These are phyloP conservation scores for Podargus strigoides DNA, from an alignment of 2,797 vertebrate genomes.

Conservation along the genomic window DNA sequence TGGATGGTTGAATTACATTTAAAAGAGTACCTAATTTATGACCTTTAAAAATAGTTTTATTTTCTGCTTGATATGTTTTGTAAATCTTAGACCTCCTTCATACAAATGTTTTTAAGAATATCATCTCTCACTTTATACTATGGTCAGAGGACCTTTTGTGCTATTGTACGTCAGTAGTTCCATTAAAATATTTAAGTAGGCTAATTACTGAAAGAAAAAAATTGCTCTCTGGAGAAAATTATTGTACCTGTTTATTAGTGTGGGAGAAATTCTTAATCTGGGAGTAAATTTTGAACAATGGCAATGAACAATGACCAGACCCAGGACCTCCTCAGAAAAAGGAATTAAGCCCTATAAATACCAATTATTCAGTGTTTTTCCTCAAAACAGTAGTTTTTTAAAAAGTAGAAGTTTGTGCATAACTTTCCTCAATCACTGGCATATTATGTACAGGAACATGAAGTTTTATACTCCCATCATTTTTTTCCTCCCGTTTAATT, in stretches of 20 bases:
- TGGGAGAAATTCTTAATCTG: neutral
- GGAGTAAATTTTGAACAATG: neutral
- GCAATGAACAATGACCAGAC: neutral
- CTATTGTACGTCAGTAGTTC: neutral
- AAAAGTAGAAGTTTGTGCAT: neutral
- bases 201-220: slow-evolving; percentile 47
- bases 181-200: slow-evolving; percentile 39
- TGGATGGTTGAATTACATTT: slow-evolving; percentile 54
- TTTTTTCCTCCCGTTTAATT: neutral
- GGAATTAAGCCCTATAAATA: neutral
- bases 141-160: neutral
- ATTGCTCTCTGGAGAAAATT: neutral
- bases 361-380: neutral
- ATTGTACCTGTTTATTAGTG: slow-evolving; percentile 19
- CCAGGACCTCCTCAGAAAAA: neutral
- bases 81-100: neutral
- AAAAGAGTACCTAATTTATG: slow-evolving; percentile 49
- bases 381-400: neutral
- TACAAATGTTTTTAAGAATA: neutral
- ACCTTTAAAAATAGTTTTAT: slow-evolving; percentile 43
- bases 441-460: neutral
- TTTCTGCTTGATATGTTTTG: neutral
- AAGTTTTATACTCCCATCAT: neutral
- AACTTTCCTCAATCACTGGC: neutral
- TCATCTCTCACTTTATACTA: neutral